Conservation (phyloP, 2,888 invertebrate species). For the Deilephila elpenor region DNA sequence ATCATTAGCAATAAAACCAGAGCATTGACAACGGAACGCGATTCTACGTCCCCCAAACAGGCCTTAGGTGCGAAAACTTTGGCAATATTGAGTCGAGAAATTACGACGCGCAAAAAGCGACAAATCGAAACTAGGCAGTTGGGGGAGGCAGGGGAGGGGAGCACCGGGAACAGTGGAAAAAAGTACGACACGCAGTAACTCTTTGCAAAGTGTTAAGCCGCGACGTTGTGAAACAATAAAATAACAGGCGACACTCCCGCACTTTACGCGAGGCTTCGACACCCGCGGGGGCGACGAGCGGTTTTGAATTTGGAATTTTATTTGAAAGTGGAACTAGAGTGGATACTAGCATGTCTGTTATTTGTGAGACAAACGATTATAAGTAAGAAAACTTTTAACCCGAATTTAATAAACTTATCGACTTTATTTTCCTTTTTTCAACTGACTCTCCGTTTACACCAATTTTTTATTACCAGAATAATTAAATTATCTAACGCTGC, state of each 20-base stretch:
- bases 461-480: too few relatives aligned
- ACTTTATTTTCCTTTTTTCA: too few relatives aligned
- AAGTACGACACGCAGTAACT: conserved; percentile 60
- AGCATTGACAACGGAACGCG: background rate
- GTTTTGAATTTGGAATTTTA: background rate
- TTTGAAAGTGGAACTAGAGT: too few relatives aligned
- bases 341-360: too few relatives aligned
- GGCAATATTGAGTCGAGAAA: conserved; percentile 58
- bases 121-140: conserved; percentile 63
- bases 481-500: too few relatives aligned
- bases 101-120: conserved; percentile 59
- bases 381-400: too few relatives aligned
- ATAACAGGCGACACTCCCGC: conserved; percentile 65
- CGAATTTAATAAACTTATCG: too few relatives aligned
- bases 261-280: conserved; percentile 55
- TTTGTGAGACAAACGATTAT: too few relatives aligned
- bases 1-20: conserved; percentile 9
- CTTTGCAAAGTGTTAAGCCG: conserved; percentile 71
- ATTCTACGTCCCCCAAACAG: background rate
- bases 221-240: conserved; percentile 67
- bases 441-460: too few relatives aligned
- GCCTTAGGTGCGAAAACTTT: conserved; percentile 56
- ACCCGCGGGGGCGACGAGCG: conserved; percentile 18
- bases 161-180: conserved; percentile 40
- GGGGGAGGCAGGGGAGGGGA: background rate